These are phyloP conservation scores for Leptodactylus fallax DNA, from an alignment of 2,797 vertebrate species.

Conservation along the genomic window DNA sequence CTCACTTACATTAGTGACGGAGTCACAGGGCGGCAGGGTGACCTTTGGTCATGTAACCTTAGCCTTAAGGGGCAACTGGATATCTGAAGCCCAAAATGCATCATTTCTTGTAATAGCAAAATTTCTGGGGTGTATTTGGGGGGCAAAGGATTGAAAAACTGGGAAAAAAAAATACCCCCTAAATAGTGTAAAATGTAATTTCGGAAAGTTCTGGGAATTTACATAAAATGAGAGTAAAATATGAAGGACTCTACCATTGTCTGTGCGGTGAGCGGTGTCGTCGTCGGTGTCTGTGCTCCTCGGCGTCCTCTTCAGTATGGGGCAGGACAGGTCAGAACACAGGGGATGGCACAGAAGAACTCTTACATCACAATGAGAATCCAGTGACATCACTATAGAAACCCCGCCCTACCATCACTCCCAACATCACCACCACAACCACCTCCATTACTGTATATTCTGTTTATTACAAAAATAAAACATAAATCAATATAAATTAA, in stretches of 20 bases:
- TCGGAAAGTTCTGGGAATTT: no score
- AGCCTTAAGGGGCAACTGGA: no score
- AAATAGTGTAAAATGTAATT: no score
- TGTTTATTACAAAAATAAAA: conserved; percentile 8
- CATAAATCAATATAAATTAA: neutral
- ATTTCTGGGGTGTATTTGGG: no score
- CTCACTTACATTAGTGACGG: no score
- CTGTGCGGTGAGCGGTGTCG: neutral
- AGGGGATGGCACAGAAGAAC: neutral
- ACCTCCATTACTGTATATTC: neutral
- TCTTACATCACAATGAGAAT: neutral
- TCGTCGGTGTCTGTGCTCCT: neutral
- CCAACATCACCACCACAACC: neutral
- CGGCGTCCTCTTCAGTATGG: neutral
- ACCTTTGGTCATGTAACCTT: no score
- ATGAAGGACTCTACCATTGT: neutral
- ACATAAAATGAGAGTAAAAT: no score
- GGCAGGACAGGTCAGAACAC: neutral
- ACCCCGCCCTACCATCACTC: neutral
- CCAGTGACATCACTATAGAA: neutral
- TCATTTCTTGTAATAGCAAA: no score
- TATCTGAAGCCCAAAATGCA: no score
- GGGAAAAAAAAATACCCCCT: no score
- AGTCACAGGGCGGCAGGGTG: no score
- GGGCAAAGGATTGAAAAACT: no score